Evolutionary conservation across 2,888 invertebrate genomes (phyloP).

Genomic region (Coelinius sp.): DNA sequence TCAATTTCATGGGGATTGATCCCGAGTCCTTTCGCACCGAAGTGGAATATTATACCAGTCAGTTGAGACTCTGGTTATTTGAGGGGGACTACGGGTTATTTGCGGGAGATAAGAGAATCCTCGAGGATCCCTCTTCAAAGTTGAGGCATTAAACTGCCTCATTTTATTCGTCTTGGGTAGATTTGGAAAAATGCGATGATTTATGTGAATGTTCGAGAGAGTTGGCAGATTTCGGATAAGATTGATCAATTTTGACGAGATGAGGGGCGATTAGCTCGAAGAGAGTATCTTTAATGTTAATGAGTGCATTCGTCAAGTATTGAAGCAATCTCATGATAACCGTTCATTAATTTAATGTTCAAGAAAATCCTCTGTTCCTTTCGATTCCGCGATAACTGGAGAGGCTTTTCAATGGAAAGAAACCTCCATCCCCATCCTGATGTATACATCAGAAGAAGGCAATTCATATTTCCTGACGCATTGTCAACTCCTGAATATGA

Average conservation of each 20-base stretch:
- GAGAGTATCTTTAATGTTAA: not conserved
- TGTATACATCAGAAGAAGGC: not conserved
- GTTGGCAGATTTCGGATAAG: not conserved
- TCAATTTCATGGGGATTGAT: not conserved
- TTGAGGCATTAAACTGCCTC: slow-evolving; percentile 23
- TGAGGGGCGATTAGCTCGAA: not conserved
- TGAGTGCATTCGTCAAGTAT: too few species aligned
- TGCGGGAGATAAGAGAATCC: slow-evolving; percentile 34
- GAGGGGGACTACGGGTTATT: not conserved
- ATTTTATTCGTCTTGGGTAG: slow-evolving; percentile 23
- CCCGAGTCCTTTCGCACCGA: not conserved
- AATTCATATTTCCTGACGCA: not conserved
- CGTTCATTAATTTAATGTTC: not conserved
- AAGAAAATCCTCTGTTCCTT: not conserved
- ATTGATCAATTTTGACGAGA: not conserved
- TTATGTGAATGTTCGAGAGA: not conserved
- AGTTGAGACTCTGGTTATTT: slow-evolving; percentile 16
- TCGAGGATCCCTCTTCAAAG: slow-evolving; percentile 23
- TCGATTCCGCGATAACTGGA: not conserved
- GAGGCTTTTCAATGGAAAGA: not conserved
- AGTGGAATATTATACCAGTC: slow-evolving; percentile 16
- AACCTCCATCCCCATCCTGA: not conserved
- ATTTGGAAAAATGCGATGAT: slow-evolving; percentile 2
- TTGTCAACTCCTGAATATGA: not conserved
- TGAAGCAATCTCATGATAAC: too few species aligned